phyloP scores from a whole-genome alignment of 2,113 vertebrate species.

The Cyanocitta stelleri region DNA sequence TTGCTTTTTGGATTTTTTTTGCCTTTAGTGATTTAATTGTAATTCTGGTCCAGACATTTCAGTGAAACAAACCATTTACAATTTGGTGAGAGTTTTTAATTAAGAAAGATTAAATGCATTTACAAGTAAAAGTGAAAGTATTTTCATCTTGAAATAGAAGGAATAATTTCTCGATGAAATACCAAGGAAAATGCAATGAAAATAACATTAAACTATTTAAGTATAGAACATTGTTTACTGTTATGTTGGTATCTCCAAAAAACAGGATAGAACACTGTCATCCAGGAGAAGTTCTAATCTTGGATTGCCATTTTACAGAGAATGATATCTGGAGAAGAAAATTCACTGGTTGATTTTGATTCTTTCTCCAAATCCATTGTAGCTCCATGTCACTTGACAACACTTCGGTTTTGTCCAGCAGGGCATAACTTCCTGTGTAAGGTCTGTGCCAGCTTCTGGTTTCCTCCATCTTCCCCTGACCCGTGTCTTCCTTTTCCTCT shows the following conservation, averaged over 20 bases:
- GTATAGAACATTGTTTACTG: background rate
- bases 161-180: background rate
- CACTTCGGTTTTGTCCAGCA: background rate
- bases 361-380: background rate
- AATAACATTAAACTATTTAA: background rate
- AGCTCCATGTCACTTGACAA: background rate
- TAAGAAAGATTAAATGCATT: background rate
- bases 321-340: background rate
- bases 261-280: background rate
- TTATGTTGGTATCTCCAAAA: background rate
- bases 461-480: background rate
- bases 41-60: background rate
- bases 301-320: background rate
- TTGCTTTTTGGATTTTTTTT: background rate
- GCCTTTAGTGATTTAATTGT: background rate
- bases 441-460: background rate
- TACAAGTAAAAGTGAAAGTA: background rate
- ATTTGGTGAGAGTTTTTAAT: background rate
- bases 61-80: background rate
- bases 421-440: background rate
- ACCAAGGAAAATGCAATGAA: background rate
- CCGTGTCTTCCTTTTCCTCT: background rate
- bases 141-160: background rate
- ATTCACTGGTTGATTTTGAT: background rate
- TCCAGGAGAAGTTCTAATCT: background rate